These are phyloP conservation scores for Sarcophaga subvicina DNA, from an alignment of 2,888 invertebrate species.

Conservation along the genomic window DNA sequence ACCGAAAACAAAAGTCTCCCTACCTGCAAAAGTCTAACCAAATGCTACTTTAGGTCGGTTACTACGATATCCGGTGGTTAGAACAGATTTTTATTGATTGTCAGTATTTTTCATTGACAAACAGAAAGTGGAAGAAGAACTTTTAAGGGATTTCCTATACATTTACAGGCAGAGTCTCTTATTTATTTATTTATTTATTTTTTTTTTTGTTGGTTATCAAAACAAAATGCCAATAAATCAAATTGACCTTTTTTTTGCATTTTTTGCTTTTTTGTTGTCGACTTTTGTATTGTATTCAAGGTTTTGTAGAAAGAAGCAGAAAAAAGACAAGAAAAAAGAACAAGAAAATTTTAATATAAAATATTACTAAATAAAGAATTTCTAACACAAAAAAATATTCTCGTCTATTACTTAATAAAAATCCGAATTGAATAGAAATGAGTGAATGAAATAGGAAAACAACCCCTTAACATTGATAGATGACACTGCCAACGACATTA, in stretches of 20 bases:
- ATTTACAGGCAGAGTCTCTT: background rate
- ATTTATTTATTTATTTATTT: background rate
- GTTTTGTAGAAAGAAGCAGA: background rate
- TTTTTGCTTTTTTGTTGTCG: background rate
- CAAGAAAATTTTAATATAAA: conserved; percentile 16
- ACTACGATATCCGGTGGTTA: background rate
- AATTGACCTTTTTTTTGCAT: conserved; percentile 38
- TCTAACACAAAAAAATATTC: conserved; percentile 4
- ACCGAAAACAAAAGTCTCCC: too few species aligned
- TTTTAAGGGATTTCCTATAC: background rate
- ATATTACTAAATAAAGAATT: conserved; percentile 43
- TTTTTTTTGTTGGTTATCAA: background rate
- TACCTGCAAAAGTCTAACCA: background rate
- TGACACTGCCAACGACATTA: too few species aligned
- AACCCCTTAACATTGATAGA: conserved; percentile 1
- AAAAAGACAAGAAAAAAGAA: background rate
- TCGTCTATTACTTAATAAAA: background rate
- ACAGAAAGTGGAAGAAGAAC: background rate
- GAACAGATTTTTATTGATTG: background rate
- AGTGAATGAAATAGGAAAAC: background rate
- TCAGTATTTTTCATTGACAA: background rate
- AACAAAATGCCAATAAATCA: conserved; percentile 53
- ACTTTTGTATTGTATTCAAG: conserved; percentile 24
- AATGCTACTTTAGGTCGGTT: background rate
- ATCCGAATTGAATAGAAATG: background rate